Evolutionary conservation across 2,113 vertebrate genomes (phyloP), one percentile per base, ranked within the genome.

Genomic region (Bos javanicus): DNA sequence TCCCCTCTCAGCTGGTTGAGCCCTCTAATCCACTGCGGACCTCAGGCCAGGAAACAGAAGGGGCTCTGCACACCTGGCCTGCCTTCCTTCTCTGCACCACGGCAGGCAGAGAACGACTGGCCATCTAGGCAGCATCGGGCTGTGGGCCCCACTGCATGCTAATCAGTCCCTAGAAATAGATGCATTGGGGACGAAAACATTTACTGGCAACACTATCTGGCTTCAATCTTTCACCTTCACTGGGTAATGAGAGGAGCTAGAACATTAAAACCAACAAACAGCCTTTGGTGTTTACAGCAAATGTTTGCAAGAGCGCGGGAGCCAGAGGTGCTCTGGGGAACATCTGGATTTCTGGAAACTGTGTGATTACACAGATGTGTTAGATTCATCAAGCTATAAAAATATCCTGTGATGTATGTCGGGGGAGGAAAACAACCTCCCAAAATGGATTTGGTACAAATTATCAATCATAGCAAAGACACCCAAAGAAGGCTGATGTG

Each of bases 191-290:
- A 97, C 19, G 50, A 96, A 98, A 98, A 97, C 98, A 93, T 98
- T 98, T 98, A 98, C 98, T 99, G 98, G 98, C 98, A 99, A 99
- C 97, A 98, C 95, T 23, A 15, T 98, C 95, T 95, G 96, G 91
- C 98, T 98, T 98, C 98, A 96, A 98, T 99, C 98, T 98, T 99
- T 99, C 99, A 99, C 99, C 99, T 99, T 99, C 99, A 91, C 98
- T 98, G 98, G 98, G 98, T 99, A 99, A 99, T 98, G 98, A 98
- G 98, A 99, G 98, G 98, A 98, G 98, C 98, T 98, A 98, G 98
- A 99, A 99, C 98, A 98, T 99, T 98, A 99, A 99, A 99, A 98
- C 98, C 99, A 99, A 99, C 99, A 99, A 99, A 99, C 98, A 98
- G 98, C 98, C 99, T 98, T 99, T 98, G 98, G 99, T 99, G 98